Evolutionary conservation across 2,113 vertebrate species (phyloP).

Genomic region (Cavia porcellus): DNA sequence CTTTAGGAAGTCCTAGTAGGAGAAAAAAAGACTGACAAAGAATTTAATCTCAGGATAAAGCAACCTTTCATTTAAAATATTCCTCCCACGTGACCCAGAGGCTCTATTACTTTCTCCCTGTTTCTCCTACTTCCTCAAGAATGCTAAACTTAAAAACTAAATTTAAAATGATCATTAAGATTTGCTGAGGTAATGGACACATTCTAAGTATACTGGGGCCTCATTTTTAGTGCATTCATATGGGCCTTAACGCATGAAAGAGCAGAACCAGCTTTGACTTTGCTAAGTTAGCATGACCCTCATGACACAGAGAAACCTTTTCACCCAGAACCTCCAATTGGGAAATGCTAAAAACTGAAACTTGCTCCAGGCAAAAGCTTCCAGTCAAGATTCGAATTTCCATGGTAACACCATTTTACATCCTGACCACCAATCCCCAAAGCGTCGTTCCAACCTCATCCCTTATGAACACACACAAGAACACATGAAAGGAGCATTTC

Average conservation of each 20-base stretch:
- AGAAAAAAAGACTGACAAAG: neutral
- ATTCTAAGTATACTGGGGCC: neutral
- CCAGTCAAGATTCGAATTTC: conserved; percentile 50
- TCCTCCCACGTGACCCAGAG: neutral
- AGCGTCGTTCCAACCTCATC: neutral
- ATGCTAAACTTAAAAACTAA: conserved; percentile 30
- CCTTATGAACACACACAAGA: neutral
- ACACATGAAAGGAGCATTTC: neutral
- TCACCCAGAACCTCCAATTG: neutral
- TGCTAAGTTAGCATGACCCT: neutral
- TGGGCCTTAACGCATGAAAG: neutral
- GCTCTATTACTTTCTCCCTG: conserved; percentile 10
- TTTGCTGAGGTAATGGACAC: neutral
- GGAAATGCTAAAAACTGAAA: neutral
- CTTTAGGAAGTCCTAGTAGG: neutral
- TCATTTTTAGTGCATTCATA: neutral
- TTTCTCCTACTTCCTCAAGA: neutral
- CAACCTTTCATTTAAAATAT: conserved; percentile 38
- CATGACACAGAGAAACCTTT: neutral
- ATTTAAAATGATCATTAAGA: neutral
- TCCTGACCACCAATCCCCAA: conserved; percentile 32
- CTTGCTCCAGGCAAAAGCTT: neutral
- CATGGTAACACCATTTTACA: neutral
- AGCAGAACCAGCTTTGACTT: neutral
- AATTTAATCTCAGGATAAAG: neutral